phyloP scores from a whole-genome alignment of 2,888 invertebrate species.

The Mechanitis mazaeus region DNA sequence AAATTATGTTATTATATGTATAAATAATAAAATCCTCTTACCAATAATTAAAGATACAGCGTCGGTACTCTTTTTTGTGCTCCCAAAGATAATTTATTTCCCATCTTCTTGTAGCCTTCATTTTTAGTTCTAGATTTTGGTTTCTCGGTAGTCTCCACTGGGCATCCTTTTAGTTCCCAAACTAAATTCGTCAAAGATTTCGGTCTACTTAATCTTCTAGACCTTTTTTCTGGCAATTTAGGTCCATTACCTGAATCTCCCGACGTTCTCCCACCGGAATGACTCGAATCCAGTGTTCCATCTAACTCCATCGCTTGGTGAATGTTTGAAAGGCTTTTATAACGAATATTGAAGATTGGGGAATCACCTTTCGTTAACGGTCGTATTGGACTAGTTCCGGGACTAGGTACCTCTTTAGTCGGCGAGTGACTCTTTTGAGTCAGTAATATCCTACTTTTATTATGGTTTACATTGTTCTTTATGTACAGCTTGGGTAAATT shows the following conservation, averaged over 20 bases:
- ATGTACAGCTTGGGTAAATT: conserved; percentile 86
- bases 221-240: conserved; percentile 89
- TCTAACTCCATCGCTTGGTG: conserved; percentile 85
- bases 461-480: conserved; percentile 82
- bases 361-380: conserved; percentile 81
- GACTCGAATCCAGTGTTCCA: conserved; percentile 92
- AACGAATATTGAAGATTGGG: conserved; percentile 85
- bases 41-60: conserved; percentile 72
- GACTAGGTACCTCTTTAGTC: conserved; percentile 83
- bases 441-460: conserved; percentile 79
- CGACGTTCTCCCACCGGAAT: conserved; percentile 90
- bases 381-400: conserved; percentile 70
- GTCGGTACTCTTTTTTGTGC: conserved; percentile 77
- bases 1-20: too few species aligned
- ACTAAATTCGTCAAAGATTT: conserved; percentile 91
- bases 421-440: conserved; percentile 84
- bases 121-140: conserved; percentile 71
- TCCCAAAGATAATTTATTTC: conserved; percentile 70
- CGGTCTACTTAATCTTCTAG: conserved; percentile 87
- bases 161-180: conserved; percentile 82
- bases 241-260: conserved; percentile 87
- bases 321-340: conserved; percentile 82
- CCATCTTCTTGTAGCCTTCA: conserved; percentile 72
- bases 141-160: conserved; percentile 63
- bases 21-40: conserved; percentile 38